A percentile compares a stretch with the other conserved stretches of the same genome.
These are phyloP conservation scores for Indicator maculatus DNA, from an alignment of 2,113 vertebrate genomes.

Conservation along the genomic window DNA sequence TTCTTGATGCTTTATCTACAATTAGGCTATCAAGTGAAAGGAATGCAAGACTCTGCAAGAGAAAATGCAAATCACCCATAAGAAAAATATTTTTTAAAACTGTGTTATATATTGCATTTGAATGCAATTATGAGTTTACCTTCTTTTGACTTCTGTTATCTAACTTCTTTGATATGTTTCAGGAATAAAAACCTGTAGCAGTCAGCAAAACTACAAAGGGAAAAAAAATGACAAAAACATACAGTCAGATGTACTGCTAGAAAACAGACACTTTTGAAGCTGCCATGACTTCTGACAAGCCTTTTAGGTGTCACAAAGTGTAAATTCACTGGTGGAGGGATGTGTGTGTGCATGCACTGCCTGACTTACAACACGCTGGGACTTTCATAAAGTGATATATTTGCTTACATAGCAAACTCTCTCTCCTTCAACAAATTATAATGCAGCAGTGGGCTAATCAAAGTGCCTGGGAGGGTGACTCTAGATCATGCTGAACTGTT, in stretches of 20 bases:
- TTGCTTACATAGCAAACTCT: slow-evolving; percentile 42
- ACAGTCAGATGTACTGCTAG: not conserved
- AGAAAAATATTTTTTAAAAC: not conserved
- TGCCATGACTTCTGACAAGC: slow-evolving; percentile 33
- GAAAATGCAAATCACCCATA: not conserved
- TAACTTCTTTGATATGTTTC: slow-evolving; percentile 37
- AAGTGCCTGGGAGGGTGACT: not conserved
- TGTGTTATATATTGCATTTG: not conserved
- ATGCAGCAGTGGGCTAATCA: not conserved
- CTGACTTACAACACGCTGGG: not conserved
- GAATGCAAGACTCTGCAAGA: not conserved
- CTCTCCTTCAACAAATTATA: not conserved
- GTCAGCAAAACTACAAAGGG: slow-evolving; percentile 64
- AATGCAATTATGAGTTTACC: slow-evolving; percentile 33
- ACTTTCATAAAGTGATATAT: not conserved
- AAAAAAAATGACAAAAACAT: not conserved
- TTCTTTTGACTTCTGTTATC: slow-evolving; percentile 51
- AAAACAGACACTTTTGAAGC: slow-evolving; percentile 52
- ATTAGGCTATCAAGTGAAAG: not conserved
- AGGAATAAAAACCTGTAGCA: slow-evolving; percentile 34
- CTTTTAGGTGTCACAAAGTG: slow-evolving; percentile 44
- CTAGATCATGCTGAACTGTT: not conserved
- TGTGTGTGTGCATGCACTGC: not conserved
- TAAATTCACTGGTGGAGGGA: not conserved
- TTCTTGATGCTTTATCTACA: not conserved